Evolutionary conservation across 1,140 invertebrate genomes (phyloP).

Genomic region (Drosophila rhopaloa): DNA sequence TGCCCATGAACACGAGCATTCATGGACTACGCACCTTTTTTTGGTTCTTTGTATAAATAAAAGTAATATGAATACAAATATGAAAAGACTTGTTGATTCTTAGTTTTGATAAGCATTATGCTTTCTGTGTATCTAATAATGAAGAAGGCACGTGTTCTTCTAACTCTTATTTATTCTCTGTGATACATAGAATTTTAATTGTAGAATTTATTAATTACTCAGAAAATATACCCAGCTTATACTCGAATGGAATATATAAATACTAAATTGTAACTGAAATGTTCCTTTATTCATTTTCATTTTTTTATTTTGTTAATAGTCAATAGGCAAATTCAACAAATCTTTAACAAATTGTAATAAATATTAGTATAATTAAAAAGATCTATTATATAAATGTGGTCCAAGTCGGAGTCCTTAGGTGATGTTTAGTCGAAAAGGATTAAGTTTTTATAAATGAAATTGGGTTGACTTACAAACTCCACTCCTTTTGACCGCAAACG

Average conservation of each 20-base stretch:
- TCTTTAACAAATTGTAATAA: background rate
- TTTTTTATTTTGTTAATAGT: too few species aligned
- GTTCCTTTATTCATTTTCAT: too few species aligned
- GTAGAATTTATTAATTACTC: too few species aligned
- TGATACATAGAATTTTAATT: too few species aligned
- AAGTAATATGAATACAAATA: conserved; percentile 2
- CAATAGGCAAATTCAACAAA: background rate
- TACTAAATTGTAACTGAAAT: too few species aligned
- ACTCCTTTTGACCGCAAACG: conserved; percentile 5
- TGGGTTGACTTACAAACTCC: background rate
- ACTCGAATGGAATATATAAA: too few species aligned
- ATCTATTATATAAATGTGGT: background rate
- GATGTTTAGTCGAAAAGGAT: too few species aligned
- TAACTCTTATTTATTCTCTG: too few species aligned
- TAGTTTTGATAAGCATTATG: conserved; percentile 28
- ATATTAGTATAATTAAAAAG: background rate
- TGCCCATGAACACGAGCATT: conserved; percentile 9
- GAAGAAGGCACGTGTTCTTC: background rate
- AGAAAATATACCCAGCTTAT: too few species aligned
- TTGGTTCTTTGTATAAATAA: conserved; percentile 21
- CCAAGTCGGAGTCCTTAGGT: background rate
- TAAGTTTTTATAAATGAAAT: too few species aligned
- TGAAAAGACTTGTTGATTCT: conserved; percentile 43
- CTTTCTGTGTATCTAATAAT: background rate
- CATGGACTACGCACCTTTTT: conserved; percentile 32